Evolutionary conservation across 1,140 invertebrate genomes (phyloP).

Genomic region (Ceratina australensis): DNA sequence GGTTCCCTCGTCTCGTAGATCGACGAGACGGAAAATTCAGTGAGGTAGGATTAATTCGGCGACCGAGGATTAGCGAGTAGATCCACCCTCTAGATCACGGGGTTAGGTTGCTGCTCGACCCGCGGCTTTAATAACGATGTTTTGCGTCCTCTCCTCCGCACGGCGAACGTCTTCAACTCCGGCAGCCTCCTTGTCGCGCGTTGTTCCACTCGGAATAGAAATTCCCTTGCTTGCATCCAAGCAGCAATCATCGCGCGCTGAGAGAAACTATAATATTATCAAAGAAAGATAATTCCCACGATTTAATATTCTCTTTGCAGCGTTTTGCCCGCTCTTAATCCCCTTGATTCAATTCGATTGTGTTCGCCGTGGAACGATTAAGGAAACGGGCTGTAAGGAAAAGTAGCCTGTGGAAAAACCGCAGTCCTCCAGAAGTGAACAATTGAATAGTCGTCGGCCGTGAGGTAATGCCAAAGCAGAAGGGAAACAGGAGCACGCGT

Average conservation of each 20-base stretch:
- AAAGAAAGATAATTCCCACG: neutral
- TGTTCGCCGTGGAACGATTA: neutral
- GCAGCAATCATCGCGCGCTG: no score
- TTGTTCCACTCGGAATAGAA: no score
- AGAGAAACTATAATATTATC: no score
- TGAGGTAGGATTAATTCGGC: constrained; percentile 27
- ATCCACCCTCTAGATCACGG: constrained; percentile 33
- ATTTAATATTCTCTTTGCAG: no score
- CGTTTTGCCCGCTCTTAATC: neutral
- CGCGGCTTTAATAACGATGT: constrained; percentile 23
- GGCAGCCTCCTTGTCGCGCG: no score
- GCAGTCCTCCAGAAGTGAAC: neutral
- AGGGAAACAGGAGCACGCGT: neutral
- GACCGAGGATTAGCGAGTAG: constrained; percentile 26
- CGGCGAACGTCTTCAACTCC: neutral
- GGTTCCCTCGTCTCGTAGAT: neutral
- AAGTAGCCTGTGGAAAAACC: no score
- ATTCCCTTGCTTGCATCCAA: no score
- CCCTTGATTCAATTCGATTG: neutral
- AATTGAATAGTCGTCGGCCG: neutral
- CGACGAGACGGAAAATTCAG: constrained; percentile 28
- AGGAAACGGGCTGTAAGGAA: neutral
- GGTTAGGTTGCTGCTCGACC: constrained; percentile 9
- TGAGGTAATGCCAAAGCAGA: neutral
- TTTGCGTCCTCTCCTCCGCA: constrained; percentile 1